These are phyloP conservation scores for Steatornis caripensis DNA, from an alignment of 2,113 vertebrate genomes.

Conservation along the genomic window DNA sequence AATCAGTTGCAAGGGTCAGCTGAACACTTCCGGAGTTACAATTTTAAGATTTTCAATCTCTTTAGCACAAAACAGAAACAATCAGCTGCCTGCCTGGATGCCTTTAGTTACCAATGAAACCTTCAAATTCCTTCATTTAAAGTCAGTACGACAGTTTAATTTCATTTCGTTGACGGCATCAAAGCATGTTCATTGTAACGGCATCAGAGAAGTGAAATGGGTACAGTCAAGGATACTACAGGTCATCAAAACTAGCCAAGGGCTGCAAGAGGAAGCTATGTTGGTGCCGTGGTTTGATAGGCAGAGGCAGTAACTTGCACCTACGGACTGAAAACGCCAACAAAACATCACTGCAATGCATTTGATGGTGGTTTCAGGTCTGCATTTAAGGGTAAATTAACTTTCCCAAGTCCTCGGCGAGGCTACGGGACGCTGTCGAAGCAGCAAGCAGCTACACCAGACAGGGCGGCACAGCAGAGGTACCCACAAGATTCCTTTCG, in stretches of 20 bases:
- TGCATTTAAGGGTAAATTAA: neutral
- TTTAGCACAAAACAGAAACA: neutral
- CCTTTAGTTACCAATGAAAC: neutral
- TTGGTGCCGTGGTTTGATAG: too few species aligned
- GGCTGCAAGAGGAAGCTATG: neutral
- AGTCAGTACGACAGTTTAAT: neutral
- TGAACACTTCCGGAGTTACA: neutral
- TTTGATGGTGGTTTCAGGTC: neutral
- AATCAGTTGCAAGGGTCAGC: neutral
- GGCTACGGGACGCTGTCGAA: neutral
- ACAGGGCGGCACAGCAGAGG: neutral
- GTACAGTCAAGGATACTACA: neutral
- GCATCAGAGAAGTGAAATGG: neutral
- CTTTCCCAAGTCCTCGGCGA: neutral
- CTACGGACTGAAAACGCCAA: neutral
- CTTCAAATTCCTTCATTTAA: neutral
- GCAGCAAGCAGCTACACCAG: neutral
- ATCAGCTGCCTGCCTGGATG: neutral
- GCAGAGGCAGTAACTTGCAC: neutral
- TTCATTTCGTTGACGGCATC: neutral
- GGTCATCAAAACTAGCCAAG: neutral
- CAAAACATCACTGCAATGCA: neutral
- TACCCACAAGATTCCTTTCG: neutral
- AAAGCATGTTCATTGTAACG: fast-evolving
- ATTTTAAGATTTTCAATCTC: neutral